Percentiles rank a stretch among this genome's conserved stretches.
These are phyloP conservation scores for Mechanitis messenoides DNA, from an alignment of 2,888 invertebrate genomes.

Conservation along the genomic window DNA sequence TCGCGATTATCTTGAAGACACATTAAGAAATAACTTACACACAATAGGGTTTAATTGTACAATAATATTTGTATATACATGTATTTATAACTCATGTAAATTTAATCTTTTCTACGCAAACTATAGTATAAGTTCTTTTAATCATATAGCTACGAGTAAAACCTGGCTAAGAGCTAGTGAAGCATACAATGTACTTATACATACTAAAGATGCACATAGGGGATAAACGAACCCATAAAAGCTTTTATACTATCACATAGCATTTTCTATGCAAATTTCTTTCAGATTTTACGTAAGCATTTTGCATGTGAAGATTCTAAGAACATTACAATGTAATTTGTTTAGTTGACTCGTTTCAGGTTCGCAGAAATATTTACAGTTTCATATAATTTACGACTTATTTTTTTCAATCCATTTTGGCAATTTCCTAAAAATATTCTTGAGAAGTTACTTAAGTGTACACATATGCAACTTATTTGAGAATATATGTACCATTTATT, in stretches of 20 bases:
- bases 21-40: too few relatives aligned
- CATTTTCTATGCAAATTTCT: slow-evolving; percentile 25
- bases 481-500: too few relatives aligned
- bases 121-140: too few relatives aligned
- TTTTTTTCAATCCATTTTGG: slow-evolving; percentile 3
- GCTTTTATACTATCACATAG: slow-evolving; percentile 27
- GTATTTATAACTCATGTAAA: too few relatives aligned
- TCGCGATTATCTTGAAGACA: slow-evolving; percentile 20
- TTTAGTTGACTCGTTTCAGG: slow-evolving; percentile 12
- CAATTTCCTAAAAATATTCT: neutral
- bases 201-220: slow-evolving; percentile 31
- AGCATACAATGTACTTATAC: slow-evolving; percentile 21
- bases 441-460: neutral
- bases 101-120: too few relatives aligned
- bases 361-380: neutral
- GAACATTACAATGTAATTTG: slow-evolving; percentile 21
- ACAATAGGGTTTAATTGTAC: too few relatives aligned
- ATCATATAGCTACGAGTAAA: too few relatives aligned
- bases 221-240: slow-evolving; percentile 27
- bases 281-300: slow-evolving; percentile 24
- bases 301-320: slow-evolving; percentile 13
- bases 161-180: neutral
- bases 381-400: neutral
- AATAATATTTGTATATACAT: too few relatives aligned
- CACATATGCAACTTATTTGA: too few relatives aligned